Conservation (phyloP, 2,888 invertebrate species). For the Gerris lacustris region DNA sequence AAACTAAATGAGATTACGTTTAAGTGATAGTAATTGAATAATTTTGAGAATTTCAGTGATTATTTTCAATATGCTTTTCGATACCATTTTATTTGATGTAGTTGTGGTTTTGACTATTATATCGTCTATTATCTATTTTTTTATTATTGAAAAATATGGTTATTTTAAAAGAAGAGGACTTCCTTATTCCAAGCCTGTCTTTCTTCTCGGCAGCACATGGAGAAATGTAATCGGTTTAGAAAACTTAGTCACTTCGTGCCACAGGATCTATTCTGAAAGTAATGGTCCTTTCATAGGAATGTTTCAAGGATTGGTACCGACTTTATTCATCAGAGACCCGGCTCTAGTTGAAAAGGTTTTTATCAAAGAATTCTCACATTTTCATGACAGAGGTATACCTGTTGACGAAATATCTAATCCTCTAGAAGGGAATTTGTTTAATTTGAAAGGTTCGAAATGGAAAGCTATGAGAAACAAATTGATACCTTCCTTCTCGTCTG, state of each 20-base stretch:
- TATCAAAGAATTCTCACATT: constrained; percentile 40
- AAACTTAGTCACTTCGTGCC: background rate
- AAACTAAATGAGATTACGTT: too few species aligned
- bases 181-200: background rate
- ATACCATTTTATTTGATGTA: background rate
- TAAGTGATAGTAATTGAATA: too few species aligned
- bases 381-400: constrained; percentile 39
- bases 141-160: background rate
- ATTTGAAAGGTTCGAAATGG: constrained; percentile 42
- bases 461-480: constrained; percentile 41
- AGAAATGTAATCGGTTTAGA: background rate
- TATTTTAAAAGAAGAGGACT: background rate
- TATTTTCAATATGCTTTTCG: too few species aligned
- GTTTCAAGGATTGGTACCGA: constrained; percentile 1
- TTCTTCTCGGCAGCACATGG: background rate
- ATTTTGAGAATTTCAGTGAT: too few species aligned
- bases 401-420: constrained; percentile 31
- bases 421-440: constrained; percentile 36
- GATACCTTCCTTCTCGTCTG: constrained; percentile 43
- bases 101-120: background rate
- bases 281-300: background rate
- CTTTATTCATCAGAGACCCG: constrained; percentile 38
- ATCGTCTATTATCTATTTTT: background rate
- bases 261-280: background rate
- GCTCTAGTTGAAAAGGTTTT: constrained; percentile 39